Conservation (phyloP, 2,797 vertebrate genomes). For the Dromococcyx pavoninus region DNA sequence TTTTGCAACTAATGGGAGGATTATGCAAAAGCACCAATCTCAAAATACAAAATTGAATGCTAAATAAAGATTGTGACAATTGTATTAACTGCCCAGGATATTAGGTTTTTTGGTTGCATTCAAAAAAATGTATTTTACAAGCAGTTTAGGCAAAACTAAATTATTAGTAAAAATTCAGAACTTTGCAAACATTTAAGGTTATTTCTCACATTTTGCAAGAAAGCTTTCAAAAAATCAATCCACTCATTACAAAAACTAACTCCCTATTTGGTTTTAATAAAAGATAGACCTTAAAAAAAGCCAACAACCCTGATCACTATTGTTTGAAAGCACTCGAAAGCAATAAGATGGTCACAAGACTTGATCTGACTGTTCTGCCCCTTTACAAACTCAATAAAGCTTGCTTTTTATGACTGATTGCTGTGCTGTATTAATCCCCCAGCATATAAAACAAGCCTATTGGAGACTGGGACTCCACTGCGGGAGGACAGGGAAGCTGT, state of each 20-base stretch:
- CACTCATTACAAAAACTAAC: constrained; percentile 61
- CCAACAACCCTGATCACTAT: constrained; percentile 67
- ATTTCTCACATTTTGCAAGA: neutral
- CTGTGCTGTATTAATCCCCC: constrained; percentile 85
- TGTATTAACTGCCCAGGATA: neutral
- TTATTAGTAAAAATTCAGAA: neutral
- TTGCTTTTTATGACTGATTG: constrained; percentile 81
- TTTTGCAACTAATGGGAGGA: neutral
- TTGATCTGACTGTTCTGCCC: constrained; percentile 75
- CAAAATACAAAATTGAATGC: neutral
- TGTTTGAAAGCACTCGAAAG: constrained; percentile 78
- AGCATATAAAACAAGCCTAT: constrained; percentile 81
- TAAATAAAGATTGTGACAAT: neutral
- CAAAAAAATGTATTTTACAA: neutral
- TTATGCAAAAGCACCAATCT: neutral
- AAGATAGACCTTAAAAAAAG: constrained; percentile 57
- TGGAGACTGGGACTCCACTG: constrained; percentile 77
- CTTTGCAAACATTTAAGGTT: neutral
- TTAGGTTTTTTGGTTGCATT: neutral
- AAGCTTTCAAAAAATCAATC: neutral
- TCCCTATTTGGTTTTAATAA: constrained; percentile 74
- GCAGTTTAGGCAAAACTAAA: neutral
- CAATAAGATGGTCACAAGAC: constrained; percentile 80
- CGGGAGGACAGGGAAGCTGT: constrained; percentile 81
- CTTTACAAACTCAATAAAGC: constrained; percentile 77